Conservation (phyloP, 2,797 vertebrate genomes). For the Champsocephalus gunnari region DNA sequence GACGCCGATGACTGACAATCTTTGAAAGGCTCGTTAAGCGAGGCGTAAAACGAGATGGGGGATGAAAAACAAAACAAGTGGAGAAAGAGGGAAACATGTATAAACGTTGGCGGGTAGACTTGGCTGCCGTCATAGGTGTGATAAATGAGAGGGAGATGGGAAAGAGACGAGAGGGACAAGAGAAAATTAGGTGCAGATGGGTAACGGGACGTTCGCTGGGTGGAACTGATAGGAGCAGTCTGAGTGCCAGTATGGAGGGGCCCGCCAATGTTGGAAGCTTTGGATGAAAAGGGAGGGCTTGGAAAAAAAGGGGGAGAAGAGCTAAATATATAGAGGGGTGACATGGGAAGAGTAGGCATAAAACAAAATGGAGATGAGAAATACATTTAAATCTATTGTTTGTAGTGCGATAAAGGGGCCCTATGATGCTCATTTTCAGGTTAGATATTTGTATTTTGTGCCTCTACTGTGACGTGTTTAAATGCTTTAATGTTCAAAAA, state of each 20-base stretch:
- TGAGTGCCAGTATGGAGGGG: constrained; percentile 51
- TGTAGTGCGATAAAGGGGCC: background rate
- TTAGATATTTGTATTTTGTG: no score
- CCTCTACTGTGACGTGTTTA: no score
- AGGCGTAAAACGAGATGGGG: constrained; percentile 30
- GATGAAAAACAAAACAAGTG: constrained; percentile 4
- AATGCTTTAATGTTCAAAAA: no score
- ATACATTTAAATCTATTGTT: constrained; percentile 13
- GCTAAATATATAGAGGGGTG: constrained; percentile 3
- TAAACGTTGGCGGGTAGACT: constrained; percentile 31
- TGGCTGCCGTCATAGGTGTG: constrained; percentile 53
- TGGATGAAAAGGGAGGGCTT: constrained; percentile 22
- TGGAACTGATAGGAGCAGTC: constrained; percentile 56
- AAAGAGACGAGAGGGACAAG: constrained; percentile 37
- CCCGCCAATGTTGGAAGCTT: constrained; percentile 38
- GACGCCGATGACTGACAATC: constrained; percentile 67
- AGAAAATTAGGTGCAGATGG: constrained; percentile 74
- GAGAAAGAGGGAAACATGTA: constrained; percentile 25
- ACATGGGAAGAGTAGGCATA: constrained; percentile 15
- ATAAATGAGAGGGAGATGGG: constrained; percentile 38
- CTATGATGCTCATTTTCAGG: no score
- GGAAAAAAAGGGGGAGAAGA: constrained; percentile 14
- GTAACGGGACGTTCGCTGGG: constrained; percentile 50
- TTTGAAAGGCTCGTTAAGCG: constrained; percentile 68
- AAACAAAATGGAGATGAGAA: constrained; percentile 30